phyloP scores from a whole-genome alignment of 2,113 vertebrate species.

The Trematocara marginatum region DNA sequence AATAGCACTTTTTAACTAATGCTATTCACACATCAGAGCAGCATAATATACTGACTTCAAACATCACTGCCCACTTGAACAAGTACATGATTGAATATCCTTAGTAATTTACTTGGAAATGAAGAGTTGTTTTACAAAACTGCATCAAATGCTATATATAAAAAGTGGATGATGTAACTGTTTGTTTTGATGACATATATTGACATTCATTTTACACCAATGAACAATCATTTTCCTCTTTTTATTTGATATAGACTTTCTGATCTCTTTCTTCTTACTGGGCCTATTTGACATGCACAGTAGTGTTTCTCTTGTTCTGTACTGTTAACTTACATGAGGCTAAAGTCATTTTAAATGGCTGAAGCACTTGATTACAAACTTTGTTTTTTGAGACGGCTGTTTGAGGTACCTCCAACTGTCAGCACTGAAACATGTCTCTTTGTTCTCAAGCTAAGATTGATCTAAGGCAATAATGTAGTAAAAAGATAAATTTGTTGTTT shows the following conservation, averaged over 20 bases:
- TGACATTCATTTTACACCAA: not conserved
- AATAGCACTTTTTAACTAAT: slow-evolving; percentile 20
- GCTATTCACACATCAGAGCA: slow-evolving; percentile 48
- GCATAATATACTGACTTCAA: slow-evolving; percentile 37
- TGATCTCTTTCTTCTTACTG: not conserved
- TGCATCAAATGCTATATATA: not conserved
- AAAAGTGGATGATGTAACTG: not conserved
- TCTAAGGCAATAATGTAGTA: not conserved
- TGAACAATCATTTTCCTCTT: not conserved
- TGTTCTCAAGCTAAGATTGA: not conserved
- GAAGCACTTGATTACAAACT: not conserved
- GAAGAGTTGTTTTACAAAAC: not conserved
- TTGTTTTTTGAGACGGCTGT: not conserved
- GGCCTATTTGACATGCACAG: not conserved
- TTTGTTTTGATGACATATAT: not conserved
- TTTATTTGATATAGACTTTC: not conserved
- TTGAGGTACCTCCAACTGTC: not conserved
- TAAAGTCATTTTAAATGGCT: not conserved
- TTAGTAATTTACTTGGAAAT: not conserved
- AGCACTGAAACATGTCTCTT: not conserved
- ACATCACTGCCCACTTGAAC: slow-evolving; percentile 24
- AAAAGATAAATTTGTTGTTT: not conserved
- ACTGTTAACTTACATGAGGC: not conserved
- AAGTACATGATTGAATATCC: slow-evolving; percentile 5
- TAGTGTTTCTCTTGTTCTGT: not conserved